A percentile compares a stretch with the other conserved stretches of the same genome.
Evolutionary conservation across 1,140 invertebrate species (phyloP).

Genomic region (Monomorium pharaonis): DNA sequence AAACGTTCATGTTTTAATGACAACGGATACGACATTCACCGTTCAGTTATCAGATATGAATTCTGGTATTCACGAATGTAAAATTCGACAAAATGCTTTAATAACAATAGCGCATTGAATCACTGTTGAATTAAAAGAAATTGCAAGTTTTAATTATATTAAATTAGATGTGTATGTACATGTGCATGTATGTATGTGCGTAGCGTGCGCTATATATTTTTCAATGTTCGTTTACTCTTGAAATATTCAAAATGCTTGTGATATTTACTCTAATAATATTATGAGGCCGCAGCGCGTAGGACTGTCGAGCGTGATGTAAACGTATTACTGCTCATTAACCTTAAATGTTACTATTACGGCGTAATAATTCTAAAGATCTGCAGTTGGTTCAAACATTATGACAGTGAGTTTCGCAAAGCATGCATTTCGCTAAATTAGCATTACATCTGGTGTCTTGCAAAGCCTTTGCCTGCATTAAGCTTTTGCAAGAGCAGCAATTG

Average conservation of each 20-base stretch:
- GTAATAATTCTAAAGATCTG: slow-evolving; percentile 2
- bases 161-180: background rate
- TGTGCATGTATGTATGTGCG: background rate
- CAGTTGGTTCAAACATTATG: slow-evolving; percentile 1
- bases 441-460: slow-evolving; percentile 17
- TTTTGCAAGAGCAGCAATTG: background rate
- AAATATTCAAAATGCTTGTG: background rate
- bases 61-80: background rate
- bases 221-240: background rate
- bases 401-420: background rate
- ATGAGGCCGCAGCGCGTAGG: background rate
- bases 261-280: background rate
- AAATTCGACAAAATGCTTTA: slow-evolving; percentile 1
- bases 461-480: too few species aligned
- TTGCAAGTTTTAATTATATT: background rate
- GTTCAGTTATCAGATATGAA: slow-evolving; percentile 24
- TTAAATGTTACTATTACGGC: slow-evolving; percentile 9
- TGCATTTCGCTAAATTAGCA: background rate
- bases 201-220: background rate
- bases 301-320: background rate
- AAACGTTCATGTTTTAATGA: slow-evolving; percentile 49
- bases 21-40: slow-evolving; percentile 3
- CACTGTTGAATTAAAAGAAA: background rate
- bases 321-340: background rate
- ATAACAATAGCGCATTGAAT: background rate